Conservation (phyloP, 2,797 vertebrate species). For the Pachyuromys duprasi region DNA sequence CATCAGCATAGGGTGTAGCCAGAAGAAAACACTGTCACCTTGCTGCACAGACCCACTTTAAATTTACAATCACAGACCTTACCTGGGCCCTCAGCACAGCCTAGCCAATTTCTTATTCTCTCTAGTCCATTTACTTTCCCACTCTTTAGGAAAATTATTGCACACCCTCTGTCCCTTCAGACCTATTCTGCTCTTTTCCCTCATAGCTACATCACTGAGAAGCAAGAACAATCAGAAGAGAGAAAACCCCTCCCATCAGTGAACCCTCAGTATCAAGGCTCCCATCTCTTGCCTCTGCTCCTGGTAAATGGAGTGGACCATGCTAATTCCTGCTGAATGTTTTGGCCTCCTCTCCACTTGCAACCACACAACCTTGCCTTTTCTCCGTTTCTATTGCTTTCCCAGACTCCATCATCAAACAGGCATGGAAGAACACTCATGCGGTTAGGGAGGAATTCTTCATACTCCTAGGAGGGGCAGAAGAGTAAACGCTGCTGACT, state of each 20-base stretch:
- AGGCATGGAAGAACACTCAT: not conserved
- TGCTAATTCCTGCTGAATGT: not conserved
- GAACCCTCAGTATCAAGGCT: not conserved
- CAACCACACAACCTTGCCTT: not conserved
- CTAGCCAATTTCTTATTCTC: slow-evolving; percentile 42
- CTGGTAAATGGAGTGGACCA: not conserved
- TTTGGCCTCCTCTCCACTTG: not conserved
- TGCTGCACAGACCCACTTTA: not conserved
- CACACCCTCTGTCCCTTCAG: slow-evolving; percentile 49
- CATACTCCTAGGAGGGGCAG: not conserved
- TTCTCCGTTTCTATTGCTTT: not conserved
- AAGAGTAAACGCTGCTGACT: not conserved
- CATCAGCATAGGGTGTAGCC: not conserved
- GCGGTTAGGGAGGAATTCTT: not conserved
- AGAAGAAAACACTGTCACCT: not conserved
- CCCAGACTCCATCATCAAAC: not conserved
- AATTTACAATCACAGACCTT: slow-evolving; percentile 37
- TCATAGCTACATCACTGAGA: slow-evolving; percentile 28
- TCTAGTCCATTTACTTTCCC: slow-evolving; percentile 42
- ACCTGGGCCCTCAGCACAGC: not conserved
- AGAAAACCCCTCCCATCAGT: slow-evolving; percentile 7
- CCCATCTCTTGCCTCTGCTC: not conserved
- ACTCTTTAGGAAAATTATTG: slow-evolving; percentile 53
- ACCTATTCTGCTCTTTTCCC: not conserved
- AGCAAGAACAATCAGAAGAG: slow-evolving; percentile 58